phyloP scores from a whole-genome alignment of 2,113 vertebrate species.

The Circaetus gallicus region DNA sequence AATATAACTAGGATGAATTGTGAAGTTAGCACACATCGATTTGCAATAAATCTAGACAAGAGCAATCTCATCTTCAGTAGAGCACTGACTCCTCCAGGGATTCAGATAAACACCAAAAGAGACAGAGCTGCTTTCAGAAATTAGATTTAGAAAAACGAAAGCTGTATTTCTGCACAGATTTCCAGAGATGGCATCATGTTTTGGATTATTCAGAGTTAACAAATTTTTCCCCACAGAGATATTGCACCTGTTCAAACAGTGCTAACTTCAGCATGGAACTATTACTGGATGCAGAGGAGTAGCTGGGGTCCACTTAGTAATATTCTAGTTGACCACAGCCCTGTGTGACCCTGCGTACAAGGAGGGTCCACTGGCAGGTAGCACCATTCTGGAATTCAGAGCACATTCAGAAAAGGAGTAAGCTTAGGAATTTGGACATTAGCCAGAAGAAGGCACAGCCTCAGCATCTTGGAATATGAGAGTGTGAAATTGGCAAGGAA shows the following conservation, averaged over 20 bases:
- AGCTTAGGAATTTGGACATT: background rate
- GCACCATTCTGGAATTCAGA: background rate
- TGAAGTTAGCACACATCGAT: slow-evolving; percentile 34
- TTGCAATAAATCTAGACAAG: slow-evolving; percentile 44
- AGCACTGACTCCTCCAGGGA: background rate
- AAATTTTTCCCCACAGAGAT: background rate
- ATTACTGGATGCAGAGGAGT: background rate
- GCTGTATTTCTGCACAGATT: background rate
- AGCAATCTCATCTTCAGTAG: background rate
- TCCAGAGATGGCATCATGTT: background rate
- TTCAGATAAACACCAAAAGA: slow-evolving; percentile 24
- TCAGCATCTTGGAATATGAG: background rate
- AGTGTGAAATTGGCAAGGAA: background rate
- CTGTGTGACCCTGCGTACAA: background rate
- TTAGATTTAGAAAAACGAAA: slow-evolving; percentile 44
- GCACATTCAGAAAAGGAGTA: background rate
- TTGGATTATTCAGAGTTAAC: background rate
- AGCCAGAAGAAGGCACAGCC: background rate
- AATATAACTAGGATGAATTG: background rate
- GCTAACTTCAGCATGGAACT: background rate
- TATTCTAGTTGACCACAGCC: background rate
- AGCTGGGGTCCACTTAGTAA: background rate
- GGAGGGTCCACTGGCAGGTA: background rate
- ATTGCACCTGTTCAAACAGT: background rate
- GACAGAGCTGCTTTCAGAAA: background rate